phyloP scores from a whole-genome alignment of 2,113 vertebrate genomes.

The Proterorhinus semilunaris region DNA sequence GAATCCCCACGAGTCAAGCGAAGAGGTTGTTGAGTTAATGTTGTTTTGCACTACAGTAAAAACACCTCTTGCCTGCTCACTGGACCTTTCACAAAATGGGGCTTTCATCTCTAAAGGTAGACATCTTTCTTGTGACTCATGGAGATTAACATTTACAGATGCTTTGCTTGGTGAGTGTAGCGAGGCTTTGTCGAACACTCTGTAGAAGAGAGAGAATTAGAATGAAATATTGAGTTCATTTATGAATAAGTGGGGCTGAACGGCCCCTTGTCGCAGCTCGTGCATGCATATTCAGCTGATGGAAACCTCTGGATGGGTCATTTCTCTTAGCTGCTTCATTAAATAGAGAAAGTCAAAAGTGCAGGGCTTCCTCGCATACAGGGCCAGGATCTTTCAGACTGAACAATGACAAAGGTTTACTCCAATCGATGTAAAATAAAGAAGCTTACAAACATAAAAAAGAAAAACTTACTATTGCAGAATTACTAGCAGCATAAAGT shows the following conservation, averaged over 20 bases:
- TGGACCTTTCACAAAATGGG: conserved; percentile 22
- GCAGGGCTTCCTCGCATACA: conserved; percentile 52
- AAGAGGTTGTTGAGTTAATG: conserved; percentile 7
- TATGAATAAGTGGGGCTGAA: conserved; percentile 76
- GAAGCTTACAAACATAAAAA: background rate
- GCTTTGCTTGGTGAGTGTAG: conserved; percentile 24
- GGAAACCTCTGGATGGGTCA: conserved; percentile 72
- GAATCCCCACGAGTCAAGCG: conserved; percentile 2
- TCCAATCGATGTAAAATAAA: conserved; percentile 30
- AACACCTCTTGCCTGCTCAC: conserved; percentile 17
- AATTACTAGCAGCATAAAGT: no score
- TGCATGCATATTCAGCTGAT: conserved; percentile 71
- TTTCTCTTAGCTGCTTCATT: conserved; percentile 76
- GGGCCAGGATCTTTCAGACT: conserved; percentile 41
- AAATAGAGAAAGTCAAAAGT: conserved; percentile 76
- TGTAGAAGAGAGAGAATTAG: conserved; percentile 62
- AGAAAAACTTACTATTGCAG: no score
- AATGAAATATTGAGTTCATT: conserved; percentile 77
- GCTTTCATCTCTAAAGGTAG: conserved; percentile 28
- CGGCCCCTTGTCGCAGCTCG: conserved; percentile 66
- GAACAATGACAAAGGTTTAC: conserved; percentile 32
- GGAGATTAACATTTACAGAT: conserved; percentile 49
- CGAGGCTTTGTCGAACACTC: conserved; percentile 55
- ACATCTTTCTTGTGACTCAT: conserved; percentile 19
- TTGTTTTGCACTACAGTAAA: conserved; percentile 5